These are phyloP conservation scores for Sebastes hubbsi DNA, from an alignment of 2,797 vertebrate genomes.

Conservation along the genomic window DNA sequence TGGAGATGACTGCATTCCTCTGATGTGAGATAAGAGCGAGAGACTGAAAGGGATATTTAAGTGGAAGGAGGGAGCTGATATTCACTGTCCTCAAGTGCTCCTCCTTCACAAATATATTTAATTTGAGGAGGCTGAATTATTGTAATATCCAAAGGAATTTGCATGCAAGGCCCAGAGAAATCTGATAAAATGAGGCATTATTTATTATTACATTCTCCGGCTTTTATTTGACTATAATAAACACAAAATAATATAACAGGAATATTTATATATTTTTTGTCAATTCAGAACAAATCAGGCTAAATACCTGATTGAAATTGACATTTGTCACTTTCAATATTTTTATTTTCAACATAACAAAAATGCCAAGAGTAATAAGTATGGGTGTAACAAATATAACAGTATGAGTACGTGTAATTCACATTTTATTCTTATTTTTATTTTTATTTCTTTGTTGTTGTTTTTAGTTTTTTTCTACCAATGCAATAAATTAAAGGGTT, in stretches of 20 bases:
- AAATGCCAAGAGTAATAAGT: no score
- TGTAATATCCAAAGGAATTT: not conserved
- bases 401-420: no score
- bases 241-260: no score
- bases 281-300: not conserved
- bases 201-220: not conserved
- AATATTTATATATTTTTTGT: not conserved
- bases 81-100: not conserved
- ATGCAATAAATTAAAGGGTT: no score
- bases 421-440: no score
- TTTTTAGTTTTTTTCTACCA: no score
- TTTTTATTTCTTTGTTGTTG: no score
- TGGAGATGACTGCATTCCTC: slow-evolving; percentile 66
- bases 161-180: not conserved
- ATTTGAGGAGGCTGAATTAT: not conserved
- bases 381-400: no score
- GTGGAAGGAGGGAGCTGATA: not conserved
- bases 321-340: not conserved
- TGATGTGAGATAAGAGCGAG: slow-evolving; percentile 35
- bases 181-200: not conserved
- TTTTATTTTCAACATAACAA: not conserved
- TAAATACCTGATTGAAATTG: not conserved
- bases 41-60: not conserved
- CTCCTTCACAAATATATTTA: not conserved
- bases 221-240: not conserved